Percentiles rank a stretch among this genome's conserved stretches.
phyloP scores from a whole-genome alignment of 2,888 invertebrate genomes.

The Mamestra brassicae region DNA sequence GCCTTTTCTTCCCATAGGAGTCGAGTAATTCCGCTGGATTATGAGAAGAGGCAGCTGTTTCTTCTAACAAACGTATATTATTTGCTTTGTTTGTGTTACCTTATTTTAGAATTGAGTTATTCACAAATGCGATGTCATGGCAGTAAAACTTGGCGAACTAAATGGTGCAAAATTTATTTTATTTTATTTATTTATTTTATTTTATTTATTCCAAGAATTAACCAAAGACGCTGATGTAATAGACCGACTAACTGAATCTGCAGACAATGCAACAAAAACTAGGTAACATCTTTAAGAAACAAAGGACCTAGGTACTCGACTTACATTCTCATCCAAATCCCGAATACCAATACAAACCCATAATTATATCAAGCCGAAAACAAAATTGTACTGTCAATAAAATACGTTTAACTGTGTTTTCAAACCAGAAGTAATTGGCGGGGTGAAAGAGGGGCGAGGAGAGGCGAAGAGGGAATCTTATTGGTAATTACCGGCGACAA shows the following conservation, averaged over 20 bases:
- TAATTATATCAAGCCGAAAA: conserved; percentile 64
- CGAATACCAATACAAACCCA: conserved; percentile 60
- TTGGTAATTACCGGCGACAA: conserved; percentile 78
- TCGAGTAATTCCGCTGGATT: no score
- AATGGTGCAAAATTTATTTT: background rate
- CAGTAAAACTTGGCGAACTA: background rate
- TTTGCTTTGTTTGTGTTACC: background rate
- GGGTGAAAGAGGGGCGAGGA: conserved; percentile 40
- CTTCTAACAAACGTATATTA: background rate
- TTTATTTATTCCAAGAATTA: background rate
- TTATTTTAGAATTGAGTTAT: no score
- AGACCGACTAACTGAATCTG: background rate
- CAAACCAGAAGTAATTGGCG: conserved; percentile 74
- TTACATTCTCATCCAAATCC: conserved; percentile 27
- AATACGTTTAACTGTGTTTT: conserved; percentile 70
- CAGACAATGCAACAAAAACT: background rate
- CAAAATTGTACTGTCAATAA: conserved; percentile 66
- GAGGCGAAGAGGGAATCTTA: conserved; percentile 64
- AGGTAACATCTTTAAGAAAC: conserved; percentile 4
- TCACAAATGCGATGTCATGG: background rate
- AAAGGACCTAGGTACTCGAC: background rate
- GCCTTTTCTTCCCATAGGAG: background rate
- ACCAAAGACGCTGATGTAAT: background rate
- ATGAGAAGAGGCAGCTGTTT: background rate
- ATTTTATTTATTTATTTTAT: no score